phyloP scores from a whole-genome alignment of 2,888 invertebrate genomes.

The Ceraclea dissimilis region DNA sequence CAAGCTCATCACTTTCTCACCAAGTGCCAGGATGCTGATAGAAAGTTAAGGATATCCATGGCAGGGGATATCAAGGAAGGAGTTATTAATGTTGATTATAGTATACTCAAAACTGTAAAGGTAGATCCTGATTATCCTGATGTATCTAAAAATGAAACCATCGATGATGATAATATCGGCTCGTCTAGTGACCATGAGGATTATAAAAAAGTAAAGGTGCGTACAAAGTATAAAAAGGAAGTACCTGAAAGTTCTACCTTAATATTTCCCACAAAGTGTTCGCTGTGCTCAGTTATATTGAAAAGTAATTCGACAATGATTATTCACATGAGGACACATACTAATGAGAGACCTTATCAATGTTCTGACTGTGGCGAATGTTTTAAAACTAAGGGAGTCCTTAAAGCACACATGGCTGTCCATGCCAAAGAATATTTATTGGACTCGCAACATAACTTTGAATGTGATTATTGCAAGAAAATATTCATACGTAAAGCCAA shows the following conservation, averaged over 20 bases:
- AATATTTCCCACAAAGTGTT: conserved; percentile 2
- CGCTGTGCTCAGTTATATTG: conserved; percentile 6
- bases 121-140: not conserved
- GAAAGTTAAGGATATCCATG: not conserved
- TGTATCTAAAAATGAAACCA: not conserved
- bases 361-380: conserved; percentile 14
- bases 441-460: conserved; percentile 7
- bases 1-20: conserved; percentile 13
- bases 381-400: conserved; percentile 11
- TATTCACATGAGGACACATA: conserved; percentile 17
- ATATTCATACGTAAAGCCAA: conserved; percentile 19
- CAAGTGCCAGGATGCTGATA: conserved; percentile 15
- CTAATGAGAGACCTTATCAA: conserved; percentile 20
- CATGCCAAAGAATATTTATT: conserved; percentile 11
- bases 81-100: too few relatives aligned
- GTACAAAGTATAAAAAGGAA: too few relatives aligned
- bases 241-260: not conserved
- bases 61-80: too few relatives aligned
- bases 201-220: too few relatives aligned
- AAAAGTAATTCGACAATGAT: conserved; percentile 10
- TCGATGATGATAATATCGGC: not conserved
- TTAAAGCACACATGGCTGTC: conserved; percentile 14
- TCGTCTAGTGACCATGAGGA: too few relatives aligned
- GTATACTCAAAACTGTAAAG: too few relatives aligned
- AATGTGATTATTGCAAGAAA: conserved; percentile 19